phyloP scores from a whole-genome alignment of 2,797 vertebrate genomes.

The Etheostoma perlongum region DNA sequence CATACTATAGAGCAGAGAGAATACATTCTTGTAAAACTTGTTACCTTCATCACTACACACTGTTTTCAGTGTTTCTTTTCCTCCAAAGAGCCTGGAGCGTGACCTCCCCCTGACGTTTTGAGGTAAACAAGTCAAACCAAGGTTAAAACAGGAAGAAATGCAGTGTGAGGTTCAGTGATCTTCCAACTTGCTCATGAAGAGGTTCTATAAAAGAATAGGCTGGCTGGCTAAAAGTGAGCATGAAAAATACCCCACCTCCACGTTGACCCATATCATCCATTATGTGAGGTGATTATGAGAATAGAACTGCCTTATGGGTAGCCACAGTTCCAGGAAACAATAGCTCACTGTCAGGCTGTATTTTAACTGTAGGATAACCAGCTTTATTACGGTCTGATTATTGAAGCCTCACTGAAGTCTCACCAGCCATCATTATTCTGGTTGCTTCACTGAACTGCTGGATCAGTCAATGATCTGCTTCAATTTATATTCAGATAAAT shows the following conservation, averaged over 20 bases:
- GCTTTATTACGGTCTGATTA: slow-evolving; percentile 77
- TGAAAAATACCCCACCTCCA: slow-evolving; percentile 88
- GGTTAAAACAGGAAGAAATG: slow-evolving; percentile 80
- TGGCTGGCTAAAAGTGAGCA: slow-evolving; percentile 86
- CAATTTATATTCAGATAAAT: slow-evolving; percentile 76
- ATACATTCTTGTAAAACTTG: slow-evolving; percentile 43
- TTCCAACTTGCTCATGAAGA: slow-evolving; percentile 69
- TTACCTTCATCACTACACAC: slow-evolving; percentile 18
- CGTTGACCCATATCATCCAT: slow-evolving; percentile 89
- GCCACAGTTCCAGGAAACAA: slow-evolving; percentile 80
- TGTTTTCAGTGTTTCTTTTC: slow-evolving; percentile 41
- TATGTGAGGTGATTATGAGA: slow-evolving; percentile 88
- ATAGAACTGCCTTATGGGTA: slow-evolving; percentile 84
- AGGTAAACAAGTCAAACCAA: slow-evolving; percentile 83
- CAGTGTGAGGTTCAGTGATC: slow-evolving; percentile 73
- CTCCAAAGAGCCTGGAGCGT: slow-evolving; percentile 39
- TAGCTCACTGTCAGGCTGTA: slow-evolving; percentile 82
- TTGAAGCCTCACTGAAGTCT: slow-evolving; percentile 62
- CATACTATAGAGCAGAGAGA: neutral
- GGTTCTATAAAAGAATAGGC: slow-evolving; percentile 86
- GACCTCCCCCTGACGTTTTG: slow-evolving; percentile 71
- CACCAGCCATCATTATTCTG: slow-evolving; percentile 49
- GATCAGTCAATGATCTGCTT: slow-evolving; percentile 66
- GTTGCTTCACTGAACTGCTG: slow-evolving; percentile 57
- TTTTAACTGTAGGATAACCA: slow-evolving; percentile 77